Evolutionary conservation across 2,113 vertebrate species (phyloP), one percentile per base, ranked within the genome.

Genomic region (Scatophagus argus): DNA sequence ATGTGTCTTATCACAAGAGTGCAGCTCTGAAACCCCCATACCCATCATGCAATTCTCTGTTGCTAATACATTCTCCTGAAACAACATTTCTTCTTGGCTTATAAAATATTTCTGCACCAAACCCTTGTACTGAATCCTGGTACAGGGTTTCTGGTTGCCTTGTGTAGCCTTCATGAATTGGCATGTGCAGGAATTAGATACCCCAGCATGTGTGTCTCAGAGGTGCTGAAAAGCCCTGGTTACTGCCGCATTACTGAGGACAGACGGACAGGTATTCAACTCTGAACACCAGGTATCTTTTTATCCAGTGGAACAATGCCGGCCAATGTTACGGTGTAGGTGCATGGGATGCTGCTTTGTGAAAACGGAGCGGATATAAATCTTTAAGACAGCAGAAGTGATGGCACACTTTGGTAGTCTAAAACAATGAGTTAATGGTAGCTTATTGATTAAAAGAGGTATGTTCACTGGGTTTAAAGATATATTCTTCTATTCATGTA

Each of bases 21-120:
- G 52, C 73, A 70, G 78, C 78, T 74, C 44, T 79, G n/a, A 63
- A 73, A 58, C 17, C 31, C 59, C 11, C 64, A 60, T 41, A 51
- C 61, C 47, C 60, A 87, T 51, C n/a, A 70, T 74, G 63, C 61
- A 44, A 19, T 55, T 49, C 55, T 36, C 21, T 44, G 14, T 39
- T 74, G 25, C 69, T 29, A 2, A 49, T 27, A 70, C 38, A 10
- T 39, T 65, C 58, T 59, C 58, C 41, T 41, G 36, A 58, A 80
- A 76, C 25, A 27, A 46, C 29, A 74, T 83, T 85, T 79, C 54
- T 75, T 70, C 51, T 80, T 41, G 36, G 79, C 81, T 89, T 87
- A 86, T 93, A 85, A 91, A 90, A 90, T 88, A 87, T 90, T 89
- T 90, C 83, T 91, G 66, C 76, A 55, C 64, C 70, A 77, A 79